Conservation (phyloP, 2,888 invertebrate genomes). For the Campoplex nolae region DNA sequence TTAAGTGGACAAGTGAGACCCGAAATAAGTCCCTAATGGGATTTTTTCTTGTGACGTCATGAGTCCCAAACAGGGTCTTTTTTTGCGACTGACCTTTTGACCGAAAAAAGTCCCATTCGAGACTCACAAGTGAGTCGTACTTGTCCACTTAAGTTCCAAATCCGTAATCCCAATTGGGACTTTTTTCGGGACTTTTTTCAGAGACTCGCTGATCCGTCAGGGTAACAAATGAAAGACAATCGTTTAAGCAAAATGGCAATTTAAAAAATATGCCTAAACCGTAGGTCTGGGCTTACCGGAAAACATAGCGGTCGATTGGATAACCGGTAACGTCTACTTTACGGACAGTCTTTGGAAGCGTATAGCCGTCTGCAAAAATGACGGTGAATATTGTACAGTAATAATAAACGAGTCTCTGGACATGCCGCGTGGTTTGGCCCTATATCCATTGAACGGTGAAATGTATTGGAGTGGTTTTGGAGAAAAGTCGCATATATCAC, state of each 20-base stretch:
- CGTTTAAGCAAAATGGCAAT: background rate
- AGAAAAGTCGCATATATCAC: constrained; percentile 89
- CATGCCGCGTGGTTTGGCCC: constrained; percentile 89
- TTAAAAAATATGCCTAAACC: constrained; percentile 3
- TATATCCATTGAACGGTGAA: constrained; percentile 90
- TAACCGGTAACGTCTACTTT: constrained; percentile 93
- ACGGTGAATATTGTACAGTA: constrained; percentile 89
- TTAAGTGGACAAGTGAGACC: too few species aligned
- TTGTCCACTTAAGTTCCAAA: too few species aligned
- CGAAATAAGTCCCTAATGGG: too few species aligned
- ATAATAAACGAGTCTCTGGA: constrained; percentile 87
- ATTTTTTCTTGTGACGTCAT: too few species aligned
- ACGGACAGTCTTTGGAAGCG: constrained; percentile 90
- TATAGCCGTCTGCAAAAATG: constrained; percentile 90
- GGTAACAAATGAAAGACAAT: too few species aligned
- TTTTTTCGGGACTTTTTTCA: too few species aligned
- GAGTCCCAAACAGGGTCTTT: too few species aligned
- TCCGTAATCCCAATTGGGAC: too few species aligned
- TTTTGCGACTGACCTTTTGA: too few species aligned
- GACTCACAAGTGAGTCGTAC: too few species aligned
- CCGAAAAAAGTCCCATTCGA: too few species aligned
- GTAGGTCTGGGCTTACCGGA: constrained; percentile 90
- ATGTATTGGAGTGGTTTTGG: constrained; percentile 98
- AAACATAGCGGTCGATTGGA: constrained; percentile 91
- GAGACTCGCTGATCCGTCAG: too few species aligned